These are phyloP conservation scores for Kryphioiulus occultus DNA, from an alignment of 2,888 invertebrate species.

Conservation along the genomic window DNA sequence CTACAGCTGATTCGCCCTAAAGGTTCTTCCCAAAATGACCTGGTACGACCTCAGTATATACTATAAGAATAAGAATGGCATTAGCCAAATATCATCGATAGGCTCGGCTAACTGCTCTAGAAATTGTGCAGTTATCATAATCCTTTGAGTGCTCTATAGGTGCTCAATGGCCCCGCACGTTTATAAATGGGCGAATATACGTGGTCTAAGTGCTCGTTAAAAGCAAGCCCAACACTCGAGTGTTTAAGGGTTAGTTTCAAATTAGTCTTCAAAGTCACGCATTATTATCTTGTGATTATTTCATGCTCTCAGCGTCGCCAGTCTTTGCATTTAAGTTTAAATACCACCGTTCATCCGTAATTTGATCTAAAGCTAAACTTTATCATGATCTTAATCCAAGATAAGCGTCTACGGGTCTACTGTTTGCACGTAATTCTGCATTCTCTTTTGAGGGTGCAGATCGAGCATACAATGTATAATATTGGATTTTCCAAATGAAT, in stretches of 20 bases:
- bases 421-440: background rate
- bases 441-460: background rate
- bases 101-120: too few species aligned
- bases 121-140: too few species aligned
- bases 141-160: too few species aligned
- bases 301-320: background rate
- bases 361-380: background rate
- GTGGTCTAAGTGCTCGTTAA: background rate
- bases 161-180: too few species aligned
- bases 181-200: too few species aligned
- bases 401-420: background rate
- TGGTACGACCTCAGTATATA: too few species aligned
- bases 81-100: too few species aligned
- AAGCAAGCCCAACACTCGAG: background rate
- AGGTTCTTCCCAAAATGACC: too few species aligned
- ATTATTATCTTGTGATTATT: background rate
- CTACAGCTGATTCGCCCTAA: too few species aligned
- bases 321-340: background rate
- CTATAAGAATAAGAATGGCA: too few species aligned
- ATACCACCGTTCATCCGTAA: background rate
- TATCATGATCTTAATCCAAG: background rate
- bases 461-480: background rate
- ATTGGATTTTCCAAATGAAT: slow-evolving; percentile 31
- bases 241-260: background rate
- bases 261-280: background rate